Evolutionary conservation across 2,888 invertebrate species (phyloP).

Genomic region (Nomada fucata): DNA sequence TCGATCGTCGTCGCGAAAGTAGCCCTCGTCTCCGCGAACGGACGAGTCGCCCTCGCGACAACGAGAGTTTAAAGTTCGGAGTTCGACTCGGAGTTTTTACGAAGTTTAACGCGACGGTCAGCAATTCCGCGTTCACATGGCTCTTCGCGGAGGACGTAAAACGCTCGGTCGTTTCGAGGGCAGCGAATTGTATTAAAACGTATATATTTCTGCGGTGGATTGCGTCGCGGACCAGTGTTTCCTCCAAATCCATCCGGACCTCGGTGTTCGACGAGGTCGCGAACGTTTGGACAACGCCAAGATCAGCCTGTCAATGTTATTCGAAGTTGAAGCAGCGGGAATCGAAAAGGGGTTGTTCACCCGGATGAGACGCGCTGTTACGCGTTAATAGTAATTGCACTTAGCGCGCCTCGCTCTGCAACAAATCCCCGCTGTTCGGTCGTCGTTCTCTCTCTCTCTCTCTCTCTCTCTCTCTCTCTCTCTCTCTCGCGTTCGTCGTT

Average conservation of each 20-base stretch:
- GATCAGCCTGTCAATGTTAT: slow-evolving; percentile 41
- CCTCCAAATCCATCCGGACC: too few species aligned
- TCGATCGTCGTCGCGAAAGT: slow-evolving; percentile 33
- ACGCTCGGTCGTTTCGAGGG: too few species aligned
- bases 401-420: slow-evolving; percentile 16
- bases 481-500: slow-evolving; percentile 24
- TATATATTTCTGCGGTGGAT: too few species aligned
- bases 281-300: slow-evolving; percentile 23
- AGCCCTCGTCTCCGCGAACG: not conserved
- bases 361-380: slow-evolving; percentile 30
- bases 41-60: not conserved
- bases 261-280: not conserved
- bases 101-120: not conserved
- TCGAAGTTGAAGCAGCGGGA: slow-evolving; percentile 47
- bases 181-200: too few species aligned
- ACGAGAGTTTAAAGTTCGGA: not conserved
- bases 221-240: too few species aligned
- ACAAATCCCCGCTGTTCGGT: slow-evolving; percentile 3
- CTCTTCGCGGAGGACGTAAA: too few species aligned
- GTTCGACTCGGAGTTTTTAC: too few species aligned
- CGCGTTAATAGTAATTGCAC: slow-evolving; percentile 53
- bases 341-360: slow-evolving; percentile 22
- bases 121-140: not conserved
- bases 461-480: slow-evolving; percentile 40
- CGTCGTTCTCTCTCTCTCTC: slow-evolving; percentile 40